phyloP scores from a whole-genome alignment of 2,797 vertebrate species.

The Anableps anableps region DNA sequence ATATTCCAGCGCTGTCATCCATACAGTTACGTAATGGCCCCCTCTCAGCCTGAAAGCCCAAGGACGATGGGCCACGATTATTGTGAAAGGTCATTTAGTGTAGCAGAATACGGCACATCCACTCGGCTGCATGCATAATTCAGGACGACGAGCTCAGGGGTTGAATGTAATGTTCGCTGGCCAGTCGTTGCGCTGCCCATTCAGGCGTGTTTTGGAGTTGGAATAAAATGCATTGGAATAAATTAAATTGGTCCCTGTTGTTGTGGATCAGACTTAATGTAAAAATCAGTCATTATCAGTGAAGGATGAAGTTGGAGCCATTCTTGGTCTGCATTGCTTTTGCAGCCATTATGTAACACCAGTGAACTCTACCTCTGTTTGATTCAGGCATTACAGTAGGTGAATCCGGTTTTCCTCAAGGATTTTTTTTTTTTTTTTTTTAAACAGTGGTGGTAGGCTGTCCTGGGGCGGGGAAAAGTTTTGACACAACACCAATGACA shows the following conservation, averaged over 20 bases:
- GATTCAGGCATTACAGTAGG: neutral
- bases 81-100: slow-evolving; percentile 80
- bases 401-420: no score
- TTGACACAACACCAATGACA: no score
- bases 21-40: slow-evolving; percentile 74
- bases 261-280: slow-evolving; percentile 15
- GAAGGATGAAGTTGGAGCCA: slow-evolving; percentile 20
- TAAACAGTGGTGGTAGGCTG: no score
- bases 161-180: slow-evolving; percentile 56
- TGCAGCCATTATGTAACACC: neutral
- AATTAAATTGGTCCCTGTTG: slow-evolving; percentile 31
- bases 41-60: slow-evolving; percentile 66
- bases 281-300: slow-evolving; percentile 28
- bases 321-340: slow-evolving; percentile 10
- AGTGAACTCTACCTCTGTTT: neutral
- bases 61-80: slow-evolving; percentile 76
- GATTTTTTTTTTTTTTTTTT: no score
- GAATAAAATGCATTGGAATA: slow-evolving; percentile 43
- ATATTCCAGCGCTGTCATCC: slow-evolving; percentile 61
- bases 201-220: slow-evolving; percentile 18
- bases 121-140: slow-evolving; percentile 67
- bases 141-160: slow-evolving; percentile 59
- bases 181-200: slow-evolving; percentile 17
- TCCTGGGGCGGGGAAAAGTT: no score
- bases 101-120: slow-evolving; percentile 61